Evolutionary conservation across 2,888 invertebrate species (phyloP), one percentile per base, ranked within the genome.

Genomic region (Petrolisthes manimaculis): DNA sequence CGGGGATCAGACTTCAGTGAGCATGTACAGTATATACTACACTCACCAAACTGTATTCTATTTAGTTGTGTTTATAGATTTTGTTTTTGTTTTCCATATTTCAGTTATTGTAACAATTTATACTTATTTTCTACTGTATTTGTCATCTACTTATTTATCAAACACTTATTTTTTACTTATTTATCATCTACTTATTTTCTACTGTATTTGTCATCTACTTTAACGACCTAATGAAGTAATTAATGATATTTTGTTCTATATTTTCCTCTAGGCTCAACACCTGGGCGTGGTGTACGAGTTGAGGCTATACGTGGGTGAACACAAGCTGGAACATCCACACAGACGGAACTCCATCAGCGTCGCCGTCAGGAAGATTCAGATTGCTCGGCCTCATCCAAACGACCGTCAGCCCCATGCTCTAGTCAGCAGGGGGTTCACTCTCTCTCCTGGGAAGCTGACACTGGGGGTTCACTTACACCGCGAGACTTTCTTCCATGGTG

Each of bases 401-500:
- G n/a, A 18, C 8, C 94, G 97, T 91, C 97, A 97, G 77, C 97
- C 96, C 94, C 97, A 97, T 93, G 97, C 97, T 86, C 97, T 21
- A 96, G 97, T 91, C 94, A 97, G 97, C 91, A 96, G 96, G 91
- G 88, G 91, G 67, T 91, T 90, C 89, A 90, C 90, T 18, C 88
- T 91, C 56, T 87, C 89, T 79, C 69, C 90, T 14, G 97, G 97
- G 89, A 97, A 97, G 94, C 96, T 98, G 92, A 97, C 96, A 92
- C 94, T 98, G 92, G 97, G 97, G 93, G 97, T 97, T 0, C 97
- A 97, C 71, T 94, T 97, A 90, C 97, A 97, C 92, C 95, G 95
- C 91, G 97, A 97, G 92, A 96, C 97, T 91, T 97, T 97, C 93
- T 97, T 97, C 92, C 97, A 97, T 91, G 97, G 97, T 74, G 97